These are phyloP conservation scores for Ochotona princeps DNA, from an alignment of 2,113 vertebrate species.

Conservation along the genomic window DNA sequence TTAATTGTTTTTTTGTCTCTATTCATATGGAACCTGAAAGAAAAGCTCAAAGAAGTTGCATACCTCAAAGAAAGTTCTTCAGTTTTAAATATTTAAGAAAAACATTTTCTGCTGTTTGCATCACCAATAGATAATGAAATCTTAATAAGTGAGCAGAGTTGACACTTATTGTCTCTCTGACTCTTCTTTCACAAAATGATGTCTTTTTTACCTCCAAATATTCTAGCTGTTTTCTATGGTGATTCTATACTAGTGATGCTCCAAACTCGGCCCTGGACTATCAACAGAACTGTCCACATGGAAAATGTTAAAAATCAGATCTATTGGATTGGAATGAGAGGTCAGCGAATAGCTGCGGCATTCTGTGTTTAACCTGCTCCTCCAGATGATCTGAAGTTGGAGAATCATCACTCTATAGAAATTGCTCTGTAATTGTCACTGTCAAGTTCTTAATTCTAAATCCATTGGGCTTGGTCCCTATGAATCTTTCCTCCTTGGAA, in stretches of 20 bases:
- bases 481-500: not conserved
- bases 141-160: not conserved
- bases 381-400: not conserved
- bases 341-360: too few relatives aligned
- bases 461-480: not conserved
- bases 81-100: conserved; percentile 35
- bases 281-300: not conserved
- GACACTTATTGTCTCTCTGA: not conserved
- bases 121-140: not conserved
- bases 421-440: not conserved
- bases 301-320: not conserved
- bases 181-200: not conserved
- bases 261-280: not conserved
- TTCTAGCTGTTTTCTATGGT: not conserved
- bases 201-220: not conserved
- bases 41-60: not conserved
- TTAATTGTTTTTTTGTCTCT: not conserved
- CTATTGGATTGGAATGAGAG: not conserved
- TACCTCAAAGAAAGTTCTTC: conserved; percentile 23
- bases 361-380: not conserved
- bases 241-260: not conserved
- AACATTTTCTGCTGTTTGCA: not conserved
- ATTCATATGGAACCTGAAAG: conserved; percentile 3
- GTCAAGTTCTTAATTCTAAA: conserved; percentile 17
- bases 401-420: not conserved